Evolutionary conservation across 2,113 vertebrate species (phyloP).

Genomic region (Tychaedon coryphoeus): DNA sequence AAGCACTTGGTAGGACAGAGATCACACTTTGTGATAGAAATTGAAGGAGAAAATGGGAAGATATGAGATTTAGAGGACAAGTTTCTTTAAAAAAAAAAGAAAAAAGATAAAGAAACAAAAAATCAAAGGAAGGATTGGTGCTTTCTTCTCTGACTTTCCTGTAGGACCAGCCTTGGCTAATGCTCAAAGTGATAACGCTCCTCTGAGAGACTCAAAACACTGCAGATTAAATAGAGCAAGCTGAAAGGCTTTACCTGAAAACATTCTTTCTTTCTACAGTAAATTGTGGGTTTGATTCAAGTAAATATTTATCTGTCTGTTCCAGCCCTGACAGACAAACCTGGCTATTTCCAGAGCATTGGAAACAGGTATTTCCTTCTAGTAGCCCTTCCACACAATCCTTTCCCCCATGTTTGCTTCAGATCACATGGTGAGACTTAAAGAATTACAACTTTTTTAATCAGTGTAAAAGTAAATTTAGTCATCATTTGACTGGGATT

Average conservation of each 20-base stretch:
- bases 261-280: not conserved
- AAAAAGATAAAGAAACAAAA: not conserved
- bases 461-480: not conserved
- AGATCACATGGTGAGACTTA: fast-evolving
- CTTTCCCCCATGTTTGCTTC: not conserved
- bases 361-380: not conserved
- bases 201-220: not conserved
- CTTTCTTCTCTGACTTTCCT: not conserved
- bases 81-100: not conserved
- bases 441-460: not conserved
- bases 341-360: not conserved
- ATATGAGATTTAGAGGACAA: not conserved
- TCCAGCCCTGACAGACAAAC: not conserved
- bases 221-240: not conserved
- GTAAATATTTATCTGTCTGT: not conserved
- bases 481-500: not conserved
- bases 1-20: not conserved
- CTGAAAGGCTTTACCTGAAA: not conserved
- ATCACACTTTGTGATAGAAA: fast-evolving
- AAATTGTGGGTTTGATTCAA: not conserved
- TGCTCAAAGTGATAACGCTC: not conserved
- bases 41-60: not conserved
- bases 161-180: not conserved
- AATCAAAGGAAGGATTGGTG: not conserved
- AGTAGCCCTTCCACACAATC: not conserved